Percentiles rank a stretch among this genome's conserved stretches.
phyloP scores from a whole-genome alignment of 2,797 vertebrate species.

The Amblyraja radiata region DNA sequence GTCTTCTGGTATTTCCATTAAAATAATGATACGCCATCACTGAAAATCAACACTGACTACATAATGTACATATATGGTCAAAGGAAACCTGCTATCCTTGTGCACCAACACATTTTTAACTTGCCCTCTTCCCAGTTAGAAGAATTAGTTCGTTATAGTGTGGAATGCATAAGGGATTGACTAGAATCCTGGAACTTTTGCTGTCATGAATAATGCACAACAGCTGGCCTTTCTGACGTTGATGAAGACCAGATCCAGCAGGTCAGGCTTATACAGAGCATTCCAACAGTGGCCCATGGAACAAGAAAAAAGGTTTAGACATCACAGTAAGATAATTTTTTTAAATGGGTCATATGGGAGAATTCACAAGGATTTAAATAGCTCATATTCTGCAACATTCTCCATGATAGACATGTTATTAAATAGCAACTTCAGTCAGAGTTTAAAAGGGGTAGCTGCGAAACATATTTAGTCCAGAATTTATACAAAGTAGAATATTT shows the following conservation, averaged over 20 bases:
- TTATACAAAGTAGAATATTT: not conserved
- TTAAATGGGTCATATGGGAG: not conserved
- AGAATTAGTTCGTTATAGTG: slow-evolving; percentile 18
- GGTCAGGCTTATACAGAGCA: not conserved
- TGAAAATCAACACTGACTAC: slow-evolving; percentile 18
- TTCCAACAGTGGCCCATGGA: slow-evolving; percentile 4
- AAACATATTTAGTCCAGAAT: not conserved
- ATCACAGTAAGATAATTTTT: not conserved
- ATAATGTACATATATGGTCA: not conserved
- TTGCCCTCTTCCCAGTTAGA: not conserved
- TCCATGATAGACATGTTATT: not conserved
- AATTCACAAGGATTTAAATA: not conserved
- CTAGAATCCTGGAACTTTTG: not conserved
- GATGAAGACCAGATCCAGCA: slow-evolving; percentile 21
- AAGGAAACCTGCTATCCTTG: not conserved
- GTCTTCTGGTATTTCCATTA: not conserved
- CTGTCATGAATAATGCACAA: slow-evolving; percentile 17
- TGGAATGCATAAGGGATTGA: not conserved
- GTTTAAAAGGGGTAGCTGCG: not conserved
- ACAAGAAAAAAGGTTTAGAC: not conserved
- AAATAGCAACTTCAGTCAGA: not conserved
- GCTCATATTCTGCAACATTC: not conserved
- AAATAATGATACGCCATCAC: not conserved
- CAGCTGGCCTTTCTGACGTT: slow-evolving; percentile 10
- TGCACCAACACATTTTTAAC: not conserved